Percentiles rank a stretch among this genome's conserved stretches.
Conservation (phyloP, 2,797 vertebrate genomes). For the Cichlasoma orientale region DNA sequence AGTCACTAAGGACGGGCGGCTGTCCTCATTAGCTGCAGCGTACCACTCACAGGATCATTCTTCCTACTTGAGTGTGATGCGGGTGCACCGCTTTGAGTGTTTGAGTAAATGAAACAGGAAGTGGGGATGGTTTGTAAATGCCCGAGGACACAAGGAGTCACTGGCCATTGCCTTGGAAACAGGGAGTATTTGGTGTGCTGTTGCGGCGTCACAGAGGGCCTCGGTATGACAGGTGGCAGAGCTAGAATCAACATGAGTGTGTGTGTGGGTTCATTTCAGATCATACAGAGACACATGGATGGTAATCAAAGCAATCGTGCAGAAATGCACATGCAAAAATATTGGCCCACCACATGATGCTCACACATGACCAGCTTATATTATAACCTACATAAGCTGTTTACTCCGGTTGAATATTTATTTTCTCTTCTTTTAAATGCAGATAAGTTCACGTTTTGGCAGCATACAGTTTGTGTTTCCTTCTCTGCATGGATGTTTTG, state of each 20-base stretch:
- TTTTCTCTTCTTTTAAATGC: too few relatives aligned
- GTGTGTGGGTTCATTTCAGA: slow-evolving; percentile 46
- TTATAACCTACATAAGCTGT: background rate
- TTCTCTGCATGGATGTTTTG: too few relatives aligned
- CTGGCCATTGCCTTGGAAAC: slow-evolving; percentile 62
- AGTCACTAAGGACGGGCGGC: slow-evolving; percentile 58
- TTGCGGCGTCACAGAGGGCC: slow-evolving; percentile 59
- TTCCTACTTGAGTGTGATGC: slow-evolving; percentile 38
- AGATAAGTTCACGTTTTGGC: background rate
- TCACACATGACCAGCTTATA: slow-evolving; percentile 9
- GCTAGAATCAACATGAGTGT: slow-evolving; percentile 65
- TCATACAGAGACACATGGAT: slow-evolving; percentile 12
- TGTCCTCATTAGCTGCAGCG: slow-evolving; percentile 49
- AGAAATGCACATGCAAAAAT: slow-evolving; percentile 22
- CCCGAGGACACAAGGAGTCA: slow-evolving; percentile 31
- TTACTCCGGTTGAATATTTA: background rate
- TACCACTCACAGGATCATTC: slow-evolving; percentile 36
- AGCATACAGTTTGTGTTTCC: background rate
- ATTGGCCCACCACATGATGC: slow-evolving; percentile 9
- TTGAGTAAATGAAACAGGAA: slow-evolving; percentile 62
- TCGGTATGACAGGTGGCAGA: slow-evolving; percentile 65
- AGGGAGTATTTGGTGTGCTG: slow-evolving; percentile 56
- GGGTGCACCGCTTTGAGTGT: slow-evolving; percentile 5
- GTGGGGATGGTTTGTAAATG: slow-evolving; percentile 35
- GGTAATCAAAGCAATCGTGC: slow-evolving; percentile 19